Conservation (phyloP, 92 coral and sea anemone genomes). For the Palythoa caribaeorum region DNA sequence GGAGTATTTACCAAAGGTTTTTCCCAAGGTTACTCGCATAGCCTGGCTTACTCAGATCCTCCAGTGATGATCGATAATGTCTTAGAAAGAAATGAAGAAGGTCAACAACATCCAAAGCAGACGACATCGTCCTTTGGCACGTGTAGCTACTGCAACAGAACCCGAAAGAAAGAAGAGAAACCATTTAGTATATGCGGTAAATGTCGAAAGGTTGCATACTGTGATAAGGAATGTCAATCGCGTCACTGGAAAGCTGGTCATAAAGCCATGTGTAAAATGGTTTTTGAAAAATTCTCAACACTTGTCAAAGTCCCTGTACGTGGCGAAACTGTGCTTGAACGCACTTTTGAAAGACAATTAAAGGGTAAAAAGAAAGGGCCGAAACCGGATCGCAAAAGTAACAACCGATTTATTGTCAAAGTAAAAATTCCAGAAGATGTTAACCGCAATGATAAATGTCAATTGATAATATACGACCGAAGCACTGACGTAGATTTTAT, state of each 20-base stretch:
- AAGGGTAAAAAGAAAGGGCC: neutral
- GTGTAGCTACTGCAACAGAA: slow-evolving; percentile 16
- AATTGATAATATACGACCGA: slow-evolving; percentile 8
- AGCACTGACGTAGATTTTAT: slow-evolving; percentile 28
- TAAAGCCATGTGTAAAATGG: neutral
- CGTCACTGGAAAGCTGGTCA: slow-evolving; percentile 17
- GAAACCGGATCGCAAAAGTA: slow-evolving; percentile 14
- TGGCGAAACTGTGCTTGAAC: neutral
- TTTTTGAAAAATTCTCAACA: neutral
- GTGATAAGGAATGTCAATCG: slow-evolving; percentile 7
- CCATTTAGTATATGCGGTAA: neutral
- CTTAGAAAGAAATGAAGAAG: slow-evolving; percentile 17
- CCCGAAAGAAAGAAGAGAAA: neutral
- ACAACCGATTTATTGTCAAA: neutral
- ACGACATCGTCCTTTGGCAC: no score
- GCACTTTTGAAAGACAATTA: neutral
- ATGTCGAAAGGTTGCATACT: neutral
- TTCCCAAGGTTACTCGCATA: no score
- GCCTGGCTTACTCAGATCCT: neutral
- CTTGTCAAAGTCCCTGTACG: neutral
- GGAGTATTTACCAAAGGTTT: neutral
- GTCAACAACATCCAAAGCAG: slow-evolving; percentile 32
- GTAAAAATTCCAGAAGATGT: neutral
- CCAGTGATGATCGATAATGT: neutral
- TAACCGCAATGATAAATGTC: neutral